Evolutionary conservation across 2,888 invertebrate genomes (phyloP).

Genomic region (Drepanosiphum platanoidis): DNA sequence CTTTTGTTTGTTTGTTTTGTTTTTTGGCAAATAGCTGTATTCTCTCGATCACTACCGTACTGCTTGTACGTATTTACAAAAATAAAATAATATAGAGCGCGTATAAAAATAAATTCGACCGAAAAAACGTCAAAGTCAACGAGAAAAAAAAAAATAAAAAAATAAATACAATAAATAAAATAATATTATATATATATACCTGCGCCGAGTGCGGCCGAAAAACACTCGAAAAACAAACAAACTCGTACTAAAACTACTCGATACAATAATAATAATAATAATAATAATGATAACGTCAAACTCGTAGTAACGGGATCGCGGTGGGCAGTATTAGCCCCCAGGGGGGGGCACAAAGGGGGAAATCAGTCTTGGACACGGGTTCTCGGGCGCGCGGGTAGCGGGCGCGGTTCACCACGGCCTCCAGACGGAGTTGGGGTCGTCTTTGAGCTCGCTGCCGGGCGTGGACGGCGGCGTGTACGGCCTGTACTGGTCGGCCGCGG

Average conservation of each 20-base stretch:
- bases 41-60: too few relatives aligned
- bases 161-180: neutral
- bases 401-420: conserved; percentile 64
- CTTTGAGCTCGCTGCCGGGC: conserved; percentile 48
- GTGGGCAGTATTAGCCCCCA: too few relatives aligned
- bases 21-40: neutral
- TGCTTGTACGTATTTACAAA: neutral
- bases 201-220: neutral
- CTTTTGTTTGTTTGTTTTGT: too few relatives aligned
- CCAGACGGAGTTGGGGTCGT: conserved; percentile 67
- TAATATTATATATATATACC: neutral
- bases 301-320: neutral
- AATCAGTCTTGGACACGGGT: neutral
- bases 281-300: neutral
- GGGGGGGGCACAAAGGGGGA: too few relatives aligned
- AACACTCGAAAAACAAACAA: neutral
- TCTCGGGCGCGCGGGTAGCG: neutral
- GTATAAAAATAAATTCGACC: neutral
- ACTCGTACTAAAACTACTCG: neutral
- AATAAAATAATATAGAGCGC: neutral
- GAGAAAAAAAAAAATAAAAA: too few relatives aligned
- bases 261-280: neutral
- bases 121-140: neutral
- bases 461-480: conserved; percentile 52
- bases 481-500: conserved; percentile 38